Percentiles rank a stretch among this genome's conserved stretches.
Evolutionary conservation across 2,113 vertebrate species (phyloP).

Genomic region (Indicator maculatus): DNA sequence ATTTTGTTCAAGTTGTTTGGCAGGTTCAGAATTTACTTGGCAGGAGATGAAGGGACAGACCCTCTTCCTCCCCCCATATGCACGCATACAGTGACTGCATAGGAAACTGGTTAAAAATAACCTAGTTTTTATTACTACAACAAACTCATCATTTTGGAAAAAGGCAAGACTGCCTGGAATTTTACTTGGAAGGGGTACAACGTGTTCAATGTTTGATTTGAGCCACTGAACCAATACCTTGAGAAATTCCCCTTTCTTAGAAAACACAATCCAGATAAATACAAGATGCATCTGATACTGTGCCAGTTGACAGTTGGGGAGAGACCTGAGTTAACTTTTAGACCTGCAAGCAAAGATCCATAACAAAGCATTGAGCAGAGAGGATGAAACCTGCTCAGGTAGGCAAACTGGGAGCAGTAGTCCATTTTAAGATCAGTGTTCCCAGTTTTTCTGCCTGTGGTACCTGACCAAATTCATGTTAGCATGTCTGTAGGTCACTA

Average conservation of each 20-base stretch:
- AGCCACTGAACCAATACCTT: neutral
- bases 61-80: neutral
- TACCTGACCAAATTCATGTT: neutral
- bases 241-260: neutral
- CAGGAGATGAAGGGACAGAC: neutral
- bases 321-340: neutral
- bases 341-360: neutral
- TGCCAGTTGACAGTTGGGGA: neutral
- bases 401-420: neutral
- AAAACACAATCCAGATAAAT: neutral
- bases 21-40: neutral
- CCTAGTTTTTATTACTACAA: neutral
- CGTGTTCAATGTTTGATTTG: neutral
- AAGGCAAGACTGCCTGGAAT: neutral
- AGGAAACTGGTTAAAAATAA: constrained; percentile 6
- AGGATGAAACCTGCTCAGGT: neutral
- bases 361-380: neutral
- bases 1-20: neutral
- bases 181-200: neutral
- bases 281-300: neutral
- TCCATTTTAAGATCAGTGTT: neutral
- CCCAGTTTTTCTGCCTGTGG: neutral
- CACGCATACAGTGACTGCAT: neutral
- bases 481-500: neutral
- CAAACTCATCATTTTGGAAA: neutral